A percentile compares a stretch with the other conserved stretches of the same genome.
Conservation (phyloP, 2,888 invertebrate species). For the Mythimna ferrago region DNA sequence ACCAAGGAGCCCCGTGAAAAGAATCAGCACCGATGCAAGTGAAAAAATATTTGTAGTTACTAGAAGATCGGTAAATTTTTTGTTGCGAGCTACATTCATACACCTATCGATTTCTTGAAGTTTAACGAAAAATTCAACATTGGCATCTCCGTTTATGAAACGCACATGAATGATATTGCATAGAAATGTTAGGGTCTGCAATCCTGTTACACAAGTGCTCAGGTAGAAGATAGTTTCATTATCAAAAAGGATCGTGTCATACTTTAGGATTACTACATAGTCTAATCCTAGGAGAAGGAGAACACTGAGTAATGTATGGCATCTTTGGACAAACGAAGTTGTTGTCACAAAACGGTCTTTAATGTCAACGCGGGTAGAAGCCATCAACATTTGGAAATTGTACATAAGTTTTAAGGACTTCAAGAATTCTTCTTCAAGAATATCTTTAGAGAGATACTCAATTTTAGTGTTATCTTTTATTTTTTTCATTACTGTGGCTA, state of each 20-base stretch:
- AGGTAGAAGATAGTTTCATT: constrained; percentile 55
- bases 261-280: constrained; percentile 40
- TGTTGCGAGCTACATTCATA: constrained; percentile 73
- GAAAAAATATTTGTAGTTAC: constrained; percentile 60
- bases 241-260: constrained; percentile 45
- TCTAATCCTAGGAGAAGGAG: constrained; percentile 51
- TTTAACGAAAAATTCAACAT: constrained; percentile 73
- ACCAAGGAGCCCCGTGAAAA: constrained; percentile 43
- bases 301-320: constrained; percentile 67
- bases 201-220: constrained; percentile 47
- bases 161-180: constrained; percentile 72
- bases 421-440: constrained; percentile 74
- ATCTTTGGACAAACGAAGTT: constrained; percentile 74
- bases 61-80: constrained; percentile 63
- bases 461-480: constrained; percentile 43
- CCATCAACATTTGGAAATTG: constrained; percentile 71
- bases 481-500: constrained; percentile 22
- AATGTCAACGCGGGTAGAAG: constrained; percentile 74
- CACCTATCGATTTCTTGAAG: constrained; percentile 78
- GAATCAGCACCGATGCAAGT: constrained; percentile 50
- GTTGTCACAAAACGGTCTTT: constrained; percentile 73
- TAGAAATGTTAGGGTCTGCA: constrained; percentile 63
- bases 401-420: constrained; percentile 69
- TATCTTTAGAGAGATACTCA: constrained; percentile 77
- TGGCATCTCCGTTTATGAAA: constrained; percentile 73